Evolutionary conservation across 2,797 vertebrate species (phyloP).

Genomic region (Falco columbarius): DNA sequence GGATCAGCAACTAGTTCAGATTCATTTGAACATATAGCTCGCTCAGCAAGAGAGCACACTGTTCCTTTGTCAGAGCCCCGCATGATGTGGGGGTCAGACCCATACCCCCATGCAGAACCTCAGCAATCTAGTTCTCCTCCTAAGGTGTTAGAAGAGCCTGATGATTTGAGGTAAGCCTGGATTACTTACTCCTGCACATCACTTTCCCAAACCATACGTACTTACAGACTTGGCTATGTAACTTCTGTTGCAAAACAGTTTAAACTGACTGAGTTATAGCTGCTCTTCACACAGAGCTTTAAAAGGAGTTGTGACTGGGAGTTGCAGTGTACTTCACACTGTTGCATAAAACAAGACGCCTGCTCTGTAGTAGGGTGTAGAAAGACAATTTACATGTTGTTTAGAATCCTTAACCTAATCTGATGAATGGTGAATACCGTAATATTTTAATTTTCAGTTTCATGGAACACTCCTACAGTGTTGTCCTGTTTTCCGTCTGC

Average conservation of each 20-base stretch:
- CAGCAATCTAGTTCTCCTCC: slow-evolving; percentile 83
- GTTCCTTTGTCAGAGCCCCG: slow-evolving; percentile 87
- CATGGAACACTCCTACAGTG: neutral
- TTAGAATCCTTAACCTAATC: neutral
- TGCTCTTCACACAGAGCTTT: neutral
- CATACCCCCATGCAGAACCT: slow-evolving; percentile 88
- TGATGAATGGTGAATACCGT: neutral
- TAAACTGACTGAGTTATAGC: neutral
- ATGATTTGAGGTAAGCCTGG: slow-evolving; percentile 71
- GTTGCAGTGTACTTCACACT: neutral
- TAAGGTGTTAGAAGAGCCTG: slow-evolving; percentile 87
- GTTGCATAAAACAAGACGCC: neutral
- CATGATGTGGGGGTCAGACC: slow-evolving; percentile 93
- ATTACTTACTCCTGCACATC: rapidly evolving
- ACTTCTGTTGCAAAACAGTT: neutral
- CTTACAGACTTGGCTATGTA: neutral
- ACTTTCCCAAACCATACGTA: neutral
- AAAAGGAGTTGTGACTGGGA: neutral
- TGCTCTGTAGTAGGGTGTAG: neutral
- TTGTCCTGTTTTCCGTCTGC: neutral
- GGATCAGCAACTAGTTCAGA: slow-evolving; percentile 88
- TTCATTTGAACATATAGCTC: slow-evolving; percentile 92
- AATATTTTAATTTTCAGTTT: neutral
- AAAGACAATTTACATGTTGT: neutral
- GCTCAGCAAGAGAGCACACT: slow-evolving; percentile 88